Evolutionary conservation across 2,797 vertebrate species (phyloP).

Genomic region (Gouania willdenowi): DNA sequence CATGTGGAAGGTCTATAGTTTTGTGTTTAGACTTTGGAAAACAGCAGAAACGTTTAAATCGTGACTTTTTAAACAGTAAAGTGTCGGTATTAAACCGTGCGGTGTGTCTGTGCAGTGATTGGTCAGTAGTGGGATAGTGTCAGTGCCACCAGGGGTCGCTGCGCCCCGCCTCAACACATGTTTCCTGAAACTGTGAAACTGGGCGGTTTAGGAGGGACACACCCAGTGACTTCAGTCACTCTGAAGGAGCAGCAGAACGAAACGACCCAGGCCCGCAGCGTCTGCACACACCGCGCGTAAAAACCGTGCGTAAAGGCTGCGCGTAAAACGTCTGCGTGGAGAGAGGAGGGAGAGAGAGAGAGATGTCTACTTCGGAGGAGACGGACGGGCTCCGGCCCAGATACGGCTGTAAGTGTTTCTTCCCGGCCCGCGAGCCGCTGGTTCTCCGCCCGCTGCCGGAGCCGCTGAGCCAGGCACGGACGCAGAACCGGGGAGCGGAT

Average conservation of each 20-base stretch:
- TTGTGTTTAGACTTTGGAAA: too few species aligned
- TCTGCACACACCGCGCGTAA: conserved; percentile 53
- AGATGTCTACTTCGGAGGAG: conserved; percentile 83
- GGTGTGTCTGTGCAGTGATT: too few species aligned
- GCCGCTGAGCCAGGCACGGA: too few species aligned
- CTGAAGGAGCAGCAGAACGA: conserved; percentile 59
- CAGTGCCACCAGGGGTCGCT: conserved; percentile 69
- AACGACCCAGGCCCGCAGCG: conserved; percentile 42
- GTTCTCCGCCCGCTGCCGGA: too few species aligned
- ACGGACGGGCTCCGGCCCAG: conserved; percentile 77
- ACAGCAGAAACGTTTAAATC: too few species aligned
- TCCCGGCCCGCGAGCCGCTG: conserved; percentile 29
- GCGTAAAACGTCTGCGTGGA: conserved; percentile 37
- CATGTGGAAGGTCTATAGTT: too few species aligned
- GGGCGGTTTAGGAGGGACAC: conserved; percentile 77
- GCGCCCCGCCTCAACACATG: conserved; percentile 20
- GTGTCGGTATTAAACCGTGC: too few species aligned
- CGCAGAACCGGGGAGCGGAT: too few species aligned
- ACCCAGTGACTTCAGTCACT: conserved; percentile 77
- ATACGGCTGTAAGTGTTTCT: conserved; percentile 82
- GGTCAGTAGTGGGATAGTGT: too few species aligned
- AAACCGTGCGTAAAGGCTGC: conserved; percentile 35
- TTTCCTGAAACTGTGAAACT: conserved; percentile 77
- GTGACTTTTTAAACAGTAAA: too few species aligned
- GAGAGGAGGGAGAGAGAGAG: conserved; percentile 26